Percentiles rank a stretch among this genome's conserved stretches.
phyloP scores from a whole-genome alignment of 2,888 invertebrate genomes.

The Spicauda simplicius region DNA sequence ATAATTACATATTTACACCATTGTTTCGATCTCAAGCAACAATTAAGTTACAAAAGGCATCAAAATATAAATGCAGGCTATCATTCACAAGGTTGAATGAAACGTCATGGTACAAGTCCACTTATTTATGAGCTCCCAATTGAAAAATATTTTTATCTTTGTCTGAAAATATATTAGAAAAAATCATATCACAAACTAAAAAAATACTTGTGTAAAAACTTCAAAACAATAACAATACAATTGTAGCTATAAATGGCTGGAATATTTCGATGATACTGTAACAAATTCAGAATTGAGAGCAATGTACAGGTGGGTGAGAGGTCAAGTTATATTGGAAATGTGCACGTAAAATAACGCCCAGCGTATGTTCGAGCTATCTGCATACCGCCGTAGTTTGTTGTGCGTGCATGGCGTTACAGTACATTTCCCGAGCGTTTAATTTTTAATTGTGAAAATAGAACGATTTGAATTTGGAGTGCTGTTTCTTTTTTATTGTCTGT shows the following conservation, averaged over 20 bases:
- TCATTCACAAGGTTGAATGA: too few relatives aligned
- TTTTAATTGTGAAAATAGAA: constrained; percentile 22
- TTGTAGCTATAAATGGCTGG: not conserved
- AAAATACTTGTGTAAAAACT: too few relatives aligned
- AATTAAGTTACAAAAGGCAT: too few relatives aligned
- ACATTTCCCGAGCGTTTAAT: constrained; percentile 34
- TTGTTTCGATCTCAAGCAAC: too few relatives aligned
- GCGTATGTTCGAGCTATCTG: constrained; percentile 50
- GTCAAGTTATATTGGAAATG: constrained; percentile 55
- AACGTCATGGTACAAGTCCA: too few relatives aligned
- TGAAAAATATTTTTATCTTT: too few relatives aligned
- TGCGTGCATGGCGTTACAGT: constrained; percentile 58
- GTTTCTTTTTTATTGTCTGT: constrained; percentile 20
- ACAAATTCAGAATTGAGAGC: constrained; percentile 14
- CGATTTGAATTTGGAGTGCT: constrained; percentile 29
- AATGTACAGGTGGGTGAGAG: constrained; percentile 45
- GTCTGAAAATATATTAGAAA: too few relatives aligned
- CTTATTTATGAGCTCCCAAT: too few relatives aligned
- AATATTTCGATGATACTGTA: not conserved
- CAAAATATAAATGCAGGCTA: too few relatives aligned
- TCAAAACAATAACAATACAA: too few relatives aligned
- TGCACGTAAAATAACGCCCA: constrained; percentile 66
- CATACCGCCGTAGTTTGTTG: constrained; percentile 65
- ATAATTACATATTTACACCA: too few relatives aligned
- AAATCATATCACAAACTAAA: too few relatives aligned